Conservation (phyloP, 2,113 vertebrate genomes). For the Orthochromis indermauri region DNA sequence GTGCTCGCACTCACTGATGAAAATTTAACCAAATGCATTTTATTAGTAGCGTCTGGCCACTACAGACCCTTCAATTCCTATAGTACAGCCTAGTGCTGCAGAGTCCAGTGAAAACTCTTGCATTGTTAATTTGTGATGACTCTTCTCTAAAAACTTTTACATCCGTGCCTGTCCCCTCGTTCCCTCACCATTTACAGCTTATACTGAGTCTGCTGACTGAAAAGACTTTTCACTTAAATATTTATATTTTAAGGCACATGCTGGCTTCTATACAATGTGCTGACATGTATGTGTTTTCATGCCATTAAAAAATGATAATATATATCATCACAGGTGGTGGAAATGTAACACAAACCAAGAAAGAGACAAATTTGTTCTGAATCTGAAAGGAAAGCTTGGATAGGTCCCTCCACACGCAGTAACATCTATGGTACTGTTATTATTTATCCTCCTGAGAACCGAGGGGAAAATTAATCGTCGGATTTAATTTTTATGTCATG, state of each 20-base stretch:
- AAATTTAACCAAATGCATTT: too few relatives aligned
- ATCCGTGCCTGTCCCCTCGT: too few relatives aligned
- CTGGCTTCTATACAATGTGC: background rate
- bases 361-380: background rate
- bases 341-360: background rate
- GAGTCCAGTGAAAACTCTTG: too few relatives aligned
- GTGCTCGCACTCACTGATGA: too few relatives aligned
- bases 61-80: too few relatives aligned
- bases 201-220: background rate
- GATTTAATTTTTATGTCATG: background rate
- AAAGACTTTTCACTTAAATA: background rate
- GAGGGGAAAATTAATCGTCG: accelerated
- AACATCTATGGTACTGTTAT: background rate
- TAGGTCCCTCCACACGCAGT: background rate
- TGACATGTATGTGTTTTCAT: background rate
- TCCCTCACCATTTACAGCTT: too few relatives aligned
- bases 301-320: background rate
- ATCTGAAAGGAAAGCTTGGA: background rate
- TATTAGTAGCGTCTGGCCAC: too few relatives aligned
- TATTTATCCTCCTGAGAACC: background rate
- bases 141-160: too few relatives aligned
- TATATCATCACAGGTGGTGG: background rate
- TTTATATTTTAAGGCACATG: background rate
- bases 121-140: too few relatives aligned
- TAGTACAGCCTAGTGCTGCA: too few relatives aligned